Evolutionary conservation across 1,140 invertebrate species (phyloP).

Genomic region (Lysiphlebus fabarum): DNA sequence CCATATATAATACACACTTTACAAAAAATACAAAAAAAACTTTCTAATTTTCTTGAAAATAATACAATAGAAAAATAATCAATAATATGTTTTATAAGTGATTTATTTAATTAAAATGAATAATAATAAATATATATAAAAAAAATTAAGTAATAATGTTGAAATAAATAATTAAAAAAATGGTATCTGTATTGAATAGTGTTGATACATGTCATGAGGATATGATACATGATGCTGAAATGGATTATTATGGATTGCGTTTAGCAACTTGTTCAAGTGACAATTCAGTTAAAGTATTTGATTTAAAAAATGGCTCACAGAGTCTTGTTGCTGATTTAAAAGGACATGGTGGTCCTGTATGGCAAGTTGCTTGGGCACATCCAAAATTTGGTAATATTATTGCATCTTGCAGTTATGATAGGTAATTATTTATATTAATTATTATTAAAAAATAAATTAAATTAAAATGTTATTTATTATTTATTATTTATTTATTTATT

Average conservation of each 20-base stretch:
- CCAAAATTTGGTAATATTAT: slow-evolving; percentile 92
- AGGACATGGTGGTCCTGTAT: slow-evolving; percentile 95
- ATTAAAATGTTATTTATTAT: no score
- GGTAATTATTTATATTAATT: no score
- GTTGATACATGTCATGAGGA: slow-evolving; percentile 98
- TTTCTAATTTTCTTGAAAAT: no score
- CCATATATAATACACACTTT: no score
- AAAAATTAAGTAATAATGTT: no score
- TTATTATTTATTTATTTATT: no score
- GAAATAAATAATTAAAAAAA: slow-evolving; percentile 49
- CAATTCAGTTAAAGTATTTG: slow-evolving; percentile 94
- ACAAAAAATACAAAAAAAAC: no score
- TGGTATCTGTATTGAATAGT: slow-evolving; percentile 89
- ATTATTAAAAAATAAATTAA: no score
- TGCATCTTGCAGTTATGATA: slow-evolving; percentile 95
- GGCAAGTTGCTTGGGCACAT: slow-evolving; percentile 99
- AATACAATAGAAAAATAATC: no score
- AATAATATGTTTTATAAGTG: no score
- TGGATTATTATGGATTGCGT: slow-evolving; percentile 95
- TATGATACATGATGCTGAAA: slow-evolving; percentile 98
- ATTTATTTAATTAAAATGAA: no score
- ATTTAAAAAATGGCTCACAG: slow-evolving; percentile 87
- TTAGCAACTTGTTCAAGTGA: slow-evolving; percentile 98
- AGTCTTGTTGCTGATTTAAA: slow-evolving; percentile 86
- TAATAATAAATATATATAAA: no score